phyloP scores from a whole-genome alignment of 2,797 vertebrate species.

The Gallirallus australis region DNA sequence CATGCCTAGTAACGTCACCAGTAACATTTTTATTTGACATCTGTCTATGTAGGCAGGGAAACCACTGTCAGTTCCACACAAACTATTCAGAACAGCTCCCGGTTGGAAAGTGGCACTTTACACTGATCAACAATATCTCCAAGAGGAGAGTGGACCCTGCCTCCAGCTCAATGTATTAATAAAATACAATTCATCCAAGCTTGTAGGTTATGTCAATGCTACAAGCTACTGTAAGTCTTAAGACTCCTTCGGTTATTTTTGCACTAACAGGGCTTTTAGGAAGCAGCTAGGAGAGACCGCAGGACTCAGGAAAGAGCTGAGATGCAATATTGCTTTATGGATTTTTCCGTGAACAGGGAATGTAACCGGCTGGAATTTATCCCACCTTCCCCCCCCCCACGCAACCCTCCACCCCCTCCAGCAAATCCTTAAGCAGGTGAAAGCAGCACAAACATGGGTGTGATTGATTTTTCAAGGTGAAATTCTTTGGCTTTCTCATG shows the following conservation, averaged over 20 bases:
- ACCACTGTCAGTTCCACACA: background rate
- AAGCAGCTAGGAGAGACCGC: background rate
- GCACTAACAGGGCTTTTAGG: background rate
- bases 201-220: constrained; percentile 2
- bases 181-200: background rate
- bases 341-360: background rate
- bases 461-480: background rate
- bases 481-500: background rate
- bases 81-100: constrained; percentile 1
- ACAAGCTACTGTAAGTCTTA: background rate
- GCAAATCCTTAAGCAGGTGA: background rate
- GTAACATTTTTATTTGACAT: constrained; percentile 28
- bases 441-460: background rate
- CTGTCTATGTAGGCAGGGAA: background rate
- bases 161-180: constrained; percentile 10
- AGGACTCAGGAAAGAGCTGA: background rate
- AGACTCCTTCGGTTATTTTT: constrained; percentile 30
- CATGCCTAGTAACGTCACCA: background rate
- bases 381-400: fast-evolving
- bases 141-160: background rate
- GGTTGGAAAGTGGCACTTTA: background rate
- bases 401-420: fast-evolving
- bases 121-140: background rate
- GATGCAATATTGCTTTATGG: constrained; percentile 23
- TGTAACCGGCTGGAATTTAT: background rate